Base-by-base conservation (phyloP, 30 jellyfish, hydroid and myxozoan genomes). In the Rhopilema esculentum region DNA sequence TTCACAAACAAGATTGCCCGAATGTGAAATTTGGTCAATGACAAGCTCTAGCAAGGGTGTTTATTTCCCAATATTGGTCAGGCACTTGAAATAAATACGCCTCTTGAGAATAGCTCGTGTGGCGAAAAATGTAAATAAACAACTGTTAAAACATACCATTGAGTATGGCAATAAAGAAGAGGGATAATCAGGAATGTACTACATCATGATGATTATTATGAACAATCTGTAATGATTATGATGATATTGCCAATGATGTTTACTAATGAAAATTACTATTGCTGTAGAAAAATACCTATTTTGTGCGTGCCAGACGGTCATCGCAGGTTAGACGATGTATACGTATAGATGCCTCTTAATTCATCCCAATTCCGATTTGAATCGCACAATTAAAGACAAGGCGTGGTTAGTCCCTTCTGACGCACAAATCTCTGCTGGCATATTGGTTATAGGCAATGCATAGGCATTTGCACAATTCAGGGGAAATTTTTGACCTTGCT, bases 341-440 rank as follows among this genome's bases (percentile, higher is more conserved):
- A n/a, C n/a, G n/a, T n/a, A n/a, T n/a, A n/a, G n/a, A n/a, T n/a
- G n/a, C n/a, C n/a, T n/a, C n/a, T n/a, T n/a, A n/a, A n/a, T n/a
- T n/a, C n/a, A n/a, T n/a, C n/a, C n/a, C n/a, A n/a, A n/a, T n/a
- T n/a, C n/a, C n/a, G n/a, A n/a, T n/a, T n/a, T n/a, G n/a, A n/a
- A n/a, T n/a, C n/a, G n/a, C n/a, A n/a, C n/a, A n/a, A n/a, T n/a
- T n/a, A n/a, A n/a, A n/a, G n/a, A n/a, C n/a, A 40, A 40, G 12
- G 12, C 6, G 6, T 40, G 57, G 9, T 6, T 2, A 40, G 12
- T 6, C 57, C 7, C 21, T 27, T 17, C 19, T 70, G 63, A 70
- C 64, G 80, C 80, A 28, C 64, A 28, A 24, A 24, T 27, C 80
- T 24, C 80, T 30, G 80, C 63, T 70, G 25, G 80, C 80, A 70